Conservation (phyloP, 2,888 invertebrate genomes). For the Ethmia dodecea region DNA sequence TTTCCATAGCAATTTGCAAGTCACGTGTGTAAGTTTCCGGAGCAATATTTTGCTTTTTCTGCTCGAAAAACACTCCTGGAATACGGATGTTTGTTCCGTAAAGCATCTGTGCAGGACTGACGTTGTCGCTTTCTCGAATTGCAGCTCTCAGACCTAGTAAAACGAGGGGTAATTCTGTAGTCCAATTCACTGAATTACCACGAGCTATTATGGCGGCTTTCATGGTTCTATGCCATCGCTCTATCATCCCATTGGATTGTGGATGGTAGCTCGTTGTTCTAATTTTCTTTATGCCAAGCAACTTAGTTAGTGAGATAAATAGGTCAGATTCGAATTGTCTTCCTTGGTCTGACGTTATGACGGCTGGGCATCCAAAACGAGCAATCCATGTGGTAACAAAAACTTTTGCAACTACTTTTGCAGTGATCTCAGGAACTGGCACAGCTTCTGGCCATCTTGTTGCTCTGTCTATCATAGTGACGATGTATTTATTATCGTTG, state of each 20-base stretch:
- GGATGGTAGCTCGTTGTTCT: conserved; percentile 11
- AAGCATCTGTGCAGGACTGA: conserved; percentile 3
- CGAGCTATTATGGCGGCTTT: conserved; percentile 9
- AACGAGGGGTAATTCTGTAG: conserved; percentile 1
- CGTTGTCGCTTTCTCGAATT: neutral
- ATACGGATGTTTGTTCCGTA: conserved; percentile 5
- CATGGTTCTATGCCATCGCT: conserved; percentile 6
- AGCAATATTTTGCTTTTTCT: too few species aligned
- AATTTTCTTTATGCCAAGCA: conserved; percentile 6
- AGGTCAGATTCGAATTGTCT: conserved; percentile 34
- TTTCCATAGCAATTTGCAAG: too few species aligned
- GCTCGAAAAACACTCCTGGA: conserved; percentile 4
- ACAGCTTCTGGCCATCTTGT: conserved; percentile 13
- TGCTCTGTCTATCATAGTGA: conserved; percentile 1
- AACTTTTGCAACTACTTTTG: neutral
- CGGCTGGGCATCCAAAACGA: conserved; percentile 11
- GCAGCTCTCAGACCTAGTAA: conserved; percentile 4
- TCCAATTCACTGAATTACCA: conserved; percentile 1
- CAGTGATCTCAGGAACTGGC: conserved; percentile 6
- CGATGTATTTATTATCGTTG: conserved; percentile 3
- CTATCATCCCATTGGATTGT: conserved; percentile 6
- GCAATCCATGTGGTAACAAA: conserved; percentile 8
- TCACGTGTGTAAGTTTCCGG: too few species aligned
- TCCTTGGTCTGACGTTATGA: conserved; percentile 36
- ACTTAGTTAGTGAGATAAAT: conserved; percentile 19